Percentiles rank a stretch among this genome's conserved stretches.
phyloP scores from a whole-genome alignment of 2,888 invertebrate genomes.

The Melinaea menophilus region DNA sequence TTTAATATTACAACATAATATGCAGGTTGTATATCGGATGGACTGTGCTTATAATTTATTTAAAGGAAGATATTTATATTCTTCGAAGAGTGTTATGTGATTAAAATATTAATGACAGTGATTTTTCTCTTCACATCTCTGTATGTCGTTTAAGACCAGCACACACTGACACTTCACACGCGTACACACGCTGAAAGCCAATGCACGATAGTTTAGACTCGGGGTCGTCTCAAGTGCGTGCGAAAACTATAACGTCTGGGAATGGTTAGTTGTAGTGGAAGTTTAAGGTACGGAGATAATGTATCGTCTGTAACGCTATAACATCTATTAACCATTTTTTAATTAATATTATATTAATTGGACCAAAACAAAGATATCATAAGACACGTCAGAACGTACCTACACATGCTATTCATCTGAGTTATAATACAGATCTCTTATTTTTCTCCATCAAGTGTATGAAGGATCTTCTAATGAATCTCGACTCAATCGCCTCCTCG shows the following conservation, averaged over 20 bases:
- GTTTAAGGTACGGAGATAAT: not conserved
- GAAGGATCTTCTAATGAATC: conserved; percentile 66
- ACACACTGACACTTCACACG: conserved; percentile 4
- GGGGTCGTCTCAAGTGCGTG: conserved; percentile 4
- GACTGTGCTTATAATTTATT: too few relatives aligned
- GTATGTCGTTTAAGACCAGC: not conserved
- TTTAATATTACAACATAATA: too few relatives aligned
- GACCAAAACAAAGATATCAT: not conserved
- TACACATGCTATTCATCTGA: not conserved
- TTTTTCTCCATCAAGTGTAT: conserved; percentile 26
- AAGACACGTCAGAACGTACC: not conserved
- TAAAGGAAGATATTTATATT: too few relatives aligned
- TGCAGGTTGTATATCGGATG: too few relatives aligned
- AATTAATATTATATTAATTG: too few relatives aligned
- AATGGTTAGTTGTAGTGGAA: not conserved
- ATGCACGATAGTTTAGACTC: conserved; percentile 2
- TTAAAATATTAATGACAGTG: not conserved
- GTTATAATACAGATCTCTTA: not conserved
- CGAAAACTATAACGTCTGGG: conserved; percentile 1
- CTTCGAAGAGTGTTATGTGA: too few relatives aligned
- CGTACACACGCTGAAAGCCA: conserved; percentile 5
- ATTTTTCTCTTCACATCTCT: not conserved
- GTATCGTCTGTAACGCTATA: too few relatives aligned
- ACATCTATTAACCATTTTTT: not conserved
- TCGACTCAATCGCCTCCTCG: conserved; percentile 49